Conservation (phyloP, 2,797 vertebrate species). For the Hybognathus amarus region DNA sequence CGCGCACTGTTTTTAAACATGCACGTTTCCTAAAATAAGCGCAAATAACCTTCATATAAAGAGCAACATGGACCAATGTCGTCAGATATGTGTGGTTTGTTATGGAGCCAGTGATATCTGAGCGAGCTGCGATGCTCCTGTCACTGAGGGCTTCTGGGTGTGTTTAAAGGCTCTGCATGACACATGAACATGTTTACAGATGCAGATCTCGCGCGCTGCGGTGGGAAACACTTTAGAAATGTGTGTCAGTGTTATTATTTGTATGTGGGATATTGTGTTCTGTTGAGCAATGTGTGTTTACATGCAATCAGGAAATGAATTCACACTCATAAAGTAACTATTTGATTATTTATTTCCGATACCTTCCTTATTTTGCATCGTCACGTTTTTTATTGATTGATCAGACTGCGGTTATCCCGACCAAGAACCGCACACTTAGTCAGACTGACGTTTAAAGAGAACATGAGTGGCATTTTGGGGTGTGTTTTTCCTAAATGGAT, state of each 20-base stretch:
- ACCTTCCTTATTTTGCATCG: not conserved
- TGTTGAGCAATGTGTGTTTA: not conserved
- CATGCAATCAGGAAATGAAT: not conserved
- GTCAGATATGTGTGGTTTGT: not conserved
- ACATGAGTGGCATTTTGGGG: not conserved
- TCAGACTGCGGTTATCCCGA: not conserved
- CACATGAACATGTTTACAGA: slow-evolving; percentile 13
- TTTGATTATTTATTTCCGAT: not conserved
- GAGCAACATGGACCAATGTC: not conserved
- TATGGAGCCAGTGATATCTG: not conserved
- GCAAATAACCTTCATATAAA: not conserved
- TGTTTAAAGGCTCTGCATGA: slow-evolving; percentile 18
- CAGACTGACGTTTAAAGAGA: not conserved
- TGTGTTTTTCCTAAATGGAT: not conserved
- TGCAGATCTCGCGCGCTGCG: not conserved
- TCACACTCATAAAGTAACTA: not conserved
- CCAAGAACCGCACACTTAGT: not conserved
- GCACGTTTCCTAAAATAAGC: not conserved
- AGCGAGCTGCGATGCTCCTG: not conserved
- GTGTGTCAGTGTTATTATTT: not conserved
- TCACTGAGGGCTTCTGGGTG: slow-evolving; percentile 12
- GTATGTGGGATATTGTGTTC: not conserved
- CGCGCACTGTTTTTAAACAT: not conserved
- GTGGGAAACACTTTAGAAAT: not conserved
- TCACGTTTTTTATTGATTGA: not conserved